Evolutionary conservation across 2,888 invertebrate genomes (phyloP), one percentile per base, ranked within the genome.

Genomic region (Lasioglossum malachurum): DNA sequence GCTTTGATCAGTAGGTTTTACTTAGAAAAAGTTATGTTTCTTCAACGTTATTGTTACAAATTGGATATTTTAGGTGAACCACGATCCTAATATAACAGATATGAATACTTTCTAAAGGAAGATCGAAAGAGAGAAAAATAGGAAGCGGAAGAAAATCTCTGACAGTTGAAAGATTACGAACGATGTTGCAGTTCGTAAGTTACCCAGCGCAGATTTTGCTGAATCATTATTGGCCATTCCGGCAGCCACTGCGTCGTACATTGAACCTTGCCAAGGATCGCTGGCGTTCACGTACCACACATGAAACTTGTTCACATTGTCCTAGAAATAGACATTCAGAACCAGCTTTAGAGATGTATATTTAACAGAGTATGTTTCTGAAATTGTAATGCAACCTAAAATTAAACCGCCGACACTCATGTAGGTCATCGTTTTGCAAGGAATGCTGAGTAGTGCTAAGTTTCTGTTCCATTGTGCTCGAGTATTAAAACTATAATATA

Each of bases 201-300:
- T 77, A 90, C 90, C 57, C 14, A 90, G 72, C 60, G 69, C 82
- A 53, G 78, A 57, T 53, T 79, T 84, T 12, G 83, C 87, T 27
- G 83, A 75, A 46, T 73, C n/a, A 46, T 88, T 88, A 27, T 81
- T 71, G 10, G 67, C 77, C 38, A 94, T 82, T 80, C 90, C 87
- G 44, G 75, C 73, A 31, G 91, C 69, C 2, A 93, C 80, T 0
- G 84, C 14, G 14, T 94, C 84, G 57, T 92, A 89, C 31, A 92
- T 88, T 16, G 80, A 75, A 10, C 78, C 75, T 44, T 78, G 49
- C 92, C 91, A 92, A 23, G 93, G 92, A 87, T 94, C 90, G 0
- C 73, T 83, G 0, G 90, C 75, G 23, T 81, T 89, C 23, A 93
- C 84, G 67, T 93, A 88, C 94, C 93, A 94, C n/a, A 91, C 78